These are phyloP conservation scores for Caretta caretta DNA, from an alignment of 2,113 vertebrate species.

Conservation along the genomic window DNA sequence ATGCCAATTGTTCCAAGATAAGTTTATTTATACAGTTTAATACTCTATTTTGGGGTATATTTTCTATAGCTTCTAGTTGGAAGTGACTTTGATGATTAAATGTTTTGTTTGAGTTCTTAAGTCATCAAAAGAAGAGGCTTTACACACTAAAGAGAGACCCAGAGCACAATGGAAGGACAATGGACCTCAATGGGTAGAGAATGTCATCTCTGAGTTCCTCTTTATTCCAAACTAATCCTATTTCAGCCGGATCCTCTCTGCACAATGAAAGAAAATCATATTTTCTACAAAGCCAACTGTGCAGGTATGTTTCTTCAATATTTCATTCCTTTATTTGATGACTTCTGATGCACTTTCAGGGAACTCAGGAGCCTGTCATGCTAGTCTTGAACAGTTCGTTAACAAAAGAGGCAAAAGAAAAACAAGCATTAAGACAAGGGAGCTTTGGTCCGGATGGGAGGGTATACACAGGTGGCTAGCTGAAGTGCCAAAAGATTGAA, in stretches of 20 bases:
- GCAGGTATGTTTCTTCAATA: neutral
- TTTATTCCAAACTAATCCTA: fast-evolving
- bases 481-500: neutral
- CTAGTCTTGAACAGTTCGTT: neutral
- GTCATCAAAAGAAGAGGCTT: neutral
- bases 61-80: neutral
- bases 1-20: neutral
- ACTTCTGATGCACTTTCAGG: neutral
- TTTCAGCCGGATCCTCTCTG: neutral
- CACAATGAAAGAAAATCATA: neutral
- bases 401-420: too few species aligned
- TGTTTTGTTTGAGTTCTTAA: neutral
- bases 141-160: neutral
- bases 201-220: neutral
- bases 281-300: neutral
- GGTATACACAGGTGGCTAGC: neutral
- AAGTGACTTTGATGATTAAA: neutral
- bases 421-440: neutral
- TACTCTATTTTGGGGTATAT: neutral
- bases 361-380: neutral
- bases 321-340: neutral
- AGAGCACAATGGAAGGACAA: neutral
- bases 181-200: neutral
- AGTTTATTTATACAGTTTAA: neutral
- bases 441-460: neutral